Percentiles rank a stretch among this genome's conserved stretches.
Evolutionary conservation across 2,888 invertebrate species (phyloP).

Genomic region (Drosophila yooni): DNA sequence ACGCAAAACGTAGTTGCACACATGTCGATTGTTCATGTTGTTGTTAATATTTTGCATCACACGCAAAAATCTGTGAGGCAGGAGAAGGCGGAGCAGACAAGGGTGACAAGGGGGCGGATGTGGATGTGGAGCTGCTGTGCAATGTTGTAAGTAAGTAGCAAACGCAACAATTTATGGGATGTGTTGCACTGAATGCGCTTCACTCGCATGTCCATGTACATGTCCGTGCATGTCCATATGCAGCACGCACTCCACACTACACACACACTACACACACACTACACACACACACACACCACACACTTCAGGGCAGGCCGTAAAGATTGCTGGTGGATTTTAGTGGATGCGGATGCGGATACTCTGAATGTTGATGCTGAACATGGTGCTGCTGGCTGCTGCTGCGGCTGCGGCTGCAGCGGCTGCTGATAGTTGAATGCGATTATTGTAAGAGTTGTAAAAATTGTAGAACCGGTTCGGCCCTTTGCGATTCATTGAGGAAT

Average conservation of each 20-base stretch:
- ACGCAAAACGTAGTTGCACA: slow-evolving; percentile 64
- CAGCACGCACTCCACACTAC: slow-evolving; percentile 65
- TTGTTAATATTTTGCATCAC: slow-evolving; percentile 78
- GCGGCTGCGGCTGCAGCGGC: slow-evolving; percentile 27
- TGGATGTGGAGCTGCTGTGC: slow-evolving; percentile 6
- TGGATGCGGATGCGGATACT: slow-evolving; percentile 53
- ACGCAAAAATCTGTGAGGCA: slow-evolving; percentile 65
- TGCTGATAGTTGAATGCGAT: slow-evolving; percentile 67
- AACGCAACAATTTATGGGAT: slow-evolving; percentile 73
- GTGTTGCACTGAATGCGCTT: slow-evolving; percentile 67
- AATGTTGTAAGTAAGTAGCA: slow-evolving; percentile 55
- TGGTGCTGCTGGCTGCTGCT: slow-evolving; percentile 39
- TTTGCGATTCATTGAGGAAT: slow-evolving; percentile 70
- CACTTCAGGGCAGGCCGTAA: slow-evolving; percentile 3
- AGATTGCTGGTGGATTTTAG: slow-evolving; percentile 30
- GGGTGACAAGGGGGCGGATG: slow-evolving; percentile 6
- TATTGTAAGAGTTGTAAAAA: slow-evolving; percentile 69
- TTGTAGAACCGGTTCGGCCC: slow-evolving; percentile 62
- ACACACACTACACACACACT: slow-evolving; percentile 55
- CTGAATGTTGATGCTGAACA: slow-evolving; percentile 61
- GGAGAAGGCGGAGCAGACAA: neutral
- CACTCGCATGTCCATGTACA: slow-evolving; percentile 68
- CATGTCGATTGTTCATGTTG: slow-evolving; percentile 77
- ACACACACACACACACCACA: slow-evolving; percentile 29
- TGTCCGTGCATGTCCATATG: slow-evolving; percentile 48